phyloP scores from a whole-genome alignment of 2,888 invertebrate species.

The Scotopteryx bipunctaria region DNA sequence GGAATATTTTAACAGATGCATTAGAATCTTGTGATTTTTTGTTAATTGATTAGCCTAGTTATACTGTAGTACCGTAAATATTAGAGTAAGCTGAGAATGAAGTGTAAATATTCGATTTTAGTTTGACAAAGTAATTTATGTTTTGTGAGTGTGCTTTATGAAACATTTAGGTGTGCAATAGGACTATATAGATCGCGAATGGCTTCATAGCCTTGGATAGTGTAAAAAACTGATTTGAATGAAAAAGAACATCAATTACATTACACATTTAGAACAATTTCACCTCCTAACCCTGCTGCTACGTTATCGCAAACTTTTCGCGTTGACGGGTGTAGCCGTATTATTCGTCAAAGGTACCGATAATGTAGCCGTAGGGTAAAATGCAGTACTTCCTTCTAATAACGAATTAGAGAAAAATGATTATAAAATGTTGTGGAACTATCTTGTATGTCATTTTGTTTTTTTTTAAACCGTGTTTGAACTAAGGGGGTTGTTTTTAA shows the following conservation, averaged over 20 bases:
- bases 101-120: conserved; percentile 69
- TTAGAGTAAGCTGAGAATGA: conserved; percentile 38
- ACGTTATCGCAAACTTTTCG: too few species aligned
- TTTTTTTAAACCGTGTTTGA: background rate
- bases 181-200: conserved; percentile 7
- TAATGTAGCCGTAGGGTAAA: too few species aligned
- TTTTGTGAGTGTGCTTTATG: conserved; percentile 48
- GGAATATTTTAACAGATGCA: conserved; percentile 31
- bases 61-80: conserved; percentile 30
- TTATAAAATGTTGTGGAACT: too few species aligned
- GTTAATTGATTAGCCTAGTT: conserved; percentile 29
- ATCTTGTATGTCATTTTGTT: too few species aligned
- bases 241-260: background rate
- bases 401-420: too few species aligned
- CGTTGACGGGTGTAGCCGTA: too few species aligned
- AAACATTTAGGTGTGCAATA: conserved; percentile 27
- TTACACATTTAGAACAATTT: background rate
- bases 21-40: conserved; percentile 36
- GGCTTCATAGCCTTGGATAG: background rate
- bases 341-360: too few species aligned
- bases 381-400: too few species aligned
- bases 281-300: too few species aligned
- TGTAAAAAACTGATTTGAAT: conserved; percentile 10
- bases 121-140: conserved; percentile 67
- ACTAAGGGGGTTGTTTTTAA: background rate